Evolutionary conservation across 2,888 invertebrate species (phyloP).

Genomic region (Baronia brevicornis): DNA sequence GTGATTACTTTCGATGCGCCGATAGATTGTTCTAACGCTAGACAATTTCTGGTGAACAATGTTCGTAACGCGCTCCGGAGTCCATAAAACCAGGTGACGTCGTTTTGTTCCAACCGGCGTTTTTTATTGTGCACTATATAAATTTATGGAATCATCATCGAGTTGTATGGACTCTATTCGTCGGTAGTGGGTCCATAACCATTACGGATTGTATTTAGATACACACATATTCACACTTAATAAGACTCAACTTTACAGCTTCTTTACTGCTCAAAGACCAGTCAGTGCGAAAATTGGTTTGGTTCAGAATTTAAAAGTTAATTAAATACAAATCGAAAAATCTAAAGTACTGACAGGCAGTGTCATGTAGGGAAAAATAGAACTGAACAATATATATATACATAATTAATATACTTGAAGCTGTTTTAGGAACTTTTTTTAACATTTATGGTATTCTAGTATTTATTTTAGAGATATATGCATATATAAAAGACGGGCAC

Average conservation of each 20-base stretch:
- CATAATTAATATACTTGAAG: no score
- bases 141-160: conserved; percentile 74
- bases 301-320: neutral
- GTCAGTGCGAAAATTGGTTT: conserved; percentile 3
- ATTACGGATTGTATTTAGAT: conserved; percentile 66
- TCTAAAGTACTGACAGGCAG: no score
- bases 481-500: no score
- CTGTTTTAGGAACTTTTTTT: no score
- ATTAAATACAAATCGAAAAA: conserved; percentile 2
- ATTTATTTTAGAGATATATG: no score
- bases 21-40: conserved; percentile 22
- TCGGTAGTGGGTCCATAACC: conserved; percentile 63
- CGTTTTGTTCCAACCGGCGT: conserved; percentile 58
- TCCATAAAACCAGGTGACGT: conserved; percentile 65
- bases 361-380: no score
- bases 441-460: no score
- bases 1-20: conserved; percentile 43
- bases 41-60: conserved; percentile 42
- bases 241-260: conserved; percentile 7
- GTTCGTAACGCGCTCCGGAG: conserved; percentile 37
- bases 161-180: conserved; percentile 69
- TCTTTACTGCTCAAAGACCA: conserved; percentile 6
- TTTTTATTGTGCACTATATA: conserved; percentile 73
- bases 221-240: conserved; percentile 25
- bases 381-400: no score